Base-by-base conservation (phyloP, 2,888 invertebrate genomes). In the Rhyacophila evoluta region DNA sequence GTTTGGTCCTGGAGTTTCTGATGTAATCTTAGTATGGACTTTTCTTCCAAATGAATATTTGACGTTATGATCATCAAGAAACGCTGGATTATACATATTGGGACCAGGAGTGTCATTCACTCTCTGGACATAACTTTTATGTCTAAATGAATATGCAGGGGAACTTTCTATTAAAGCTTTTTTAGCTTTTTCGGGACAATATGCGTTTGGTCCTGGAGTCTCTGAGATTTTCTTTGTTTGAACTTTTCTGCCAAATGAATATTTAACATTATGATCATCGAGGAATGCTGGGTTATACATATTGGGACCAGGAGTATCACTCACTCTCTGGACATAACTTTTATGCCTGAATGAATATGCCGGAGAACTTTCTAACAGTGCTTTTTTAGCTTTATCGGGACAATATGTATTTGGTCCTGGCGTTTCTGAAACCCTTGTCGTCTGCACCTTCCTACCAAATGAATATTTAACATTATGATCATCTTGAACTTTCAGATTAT, bases 321-420 rank as follows among this genome's bases (percentile, higher is more conserved):
- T 87, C 81, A 89, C 88, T 84, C 91, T 91, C 37, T 87, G 88
- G 28, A 85, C 82, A 55, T 88, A 87, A 4, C 91, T 89, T 86
- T 91, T 80, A 8, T 11, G 29, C 15, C 92, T 90, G 77, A 94
- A 92, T 69, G 91, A 91, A 84, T 89, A 93, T 83, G 91, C 91
- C 27, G 93, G 93, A 70, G 92, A 86, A 77, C 89, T 86, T 83
- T 92, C 90, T 80, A 91, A 85, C 85, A 88, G 87, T 87, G 88
- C 86, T 41, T 15, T n/a, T 81, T 89, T 87, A 10, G 89, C 87
- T 84, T 91, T 92, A 85, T 93, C 93, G n/a, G 93, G 91, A 72
- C 88, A 86, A 85, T 94, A 94, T 6, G 91, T 85, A 83, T 93
- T 93, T 15, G 93, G 93, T 84, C 92, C 93, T 85, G 94, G 94